These are phyloP conservation scores for Daktulosphaira vitifoliae DNA, from an alignment of 1,140 invertebrate genomes.

Conservation along the genomic window DNA sequence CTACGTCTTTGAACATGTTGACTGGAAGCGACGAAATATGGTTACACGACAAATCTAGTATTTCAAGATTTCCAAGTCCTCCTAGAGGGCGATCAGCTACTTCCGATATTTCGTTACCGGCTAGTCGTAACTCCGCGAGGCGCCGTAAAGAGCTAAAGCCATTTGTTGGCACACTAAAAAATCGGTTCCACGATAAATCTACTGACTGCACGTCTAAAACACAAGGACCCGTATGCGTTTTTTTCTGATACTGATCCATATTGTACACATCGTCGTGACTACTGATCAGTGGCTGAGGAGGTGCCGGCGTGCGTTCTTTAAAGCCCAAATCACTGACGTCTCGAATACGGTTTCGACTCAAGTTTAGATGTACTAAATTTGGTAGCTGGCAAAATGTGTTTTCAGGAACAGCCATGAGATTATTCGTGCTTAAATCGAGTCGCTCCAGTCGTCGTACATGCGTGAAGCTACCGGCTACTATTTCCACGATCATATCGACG, in stretches of 20 bases:
- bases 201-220: constrained; percentile 68
- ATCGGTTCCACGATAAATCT: constrained; percentile 76
- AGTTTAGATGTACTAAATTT: constrained; percentile 65
- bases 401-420: constrained; percentile 78
- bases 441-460: constrained; percentile 63
- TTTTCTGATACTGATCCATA: neutral
- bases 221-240: constrained; percentile 47
- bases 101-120: constrained; percentile 77
- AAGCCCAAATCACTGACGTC: constrained; percentile 75
- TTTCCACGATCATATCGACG: constrained; percentile 60
- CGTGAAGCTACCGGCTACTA: constrained; percentile 62
- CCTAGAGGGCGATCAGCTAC: constrained; percentile 70
- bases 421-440: constrained; percentile 77
- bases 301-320: constrained; percentile 46
- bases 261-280: constrained; percentile 38
- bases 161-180: constrained; percentile 65
- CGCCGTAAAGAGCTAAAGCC: constrained; percentile 67
- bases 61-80: constrained; percentile 65
- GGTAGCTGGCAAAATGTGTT: constrained; percentile 72
- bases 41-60: constrained; percentile 77
- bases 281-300: constrained; percentile 42
- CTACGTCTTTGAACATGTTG: constrained; percentile 67
- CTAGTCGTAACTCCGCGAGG: constrained; percentile 64
- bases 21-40: constrained; percentile 78
- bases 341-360: constrained; percentile 74